These are phyloP conservation scores for Alsophila aescularia DNA, from an alignment of 2,888 invertebrate species.

Conservation along the genomic window DNA sequence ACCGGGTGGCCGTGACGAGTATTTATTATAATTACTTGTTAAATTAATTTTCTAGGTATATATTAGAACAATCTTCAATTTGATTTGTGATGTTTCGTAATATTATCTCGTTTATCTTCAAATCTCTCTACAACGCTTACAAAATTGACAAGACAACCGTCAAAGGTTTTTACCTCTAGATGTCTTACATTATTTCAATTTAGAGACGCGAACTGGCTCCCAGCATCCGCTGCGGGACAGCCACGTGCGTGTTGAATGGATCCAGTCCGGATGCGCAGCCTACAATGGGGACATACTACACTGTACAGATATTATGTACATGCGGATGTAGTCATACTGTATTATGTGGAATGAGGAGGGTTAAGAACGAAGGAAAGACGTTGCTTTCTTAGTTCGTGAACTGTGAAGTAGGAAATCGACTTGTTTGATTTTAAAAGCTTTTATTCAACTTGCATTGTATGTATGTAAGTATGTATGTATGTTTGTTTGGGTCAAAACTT, in stretches of 20 bases:
- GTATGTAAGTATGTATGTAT: background rate
- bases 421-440: background rate
- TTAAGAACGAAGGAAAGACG: constrained; percentile 15
- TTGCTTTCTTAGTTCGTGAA: background rate
- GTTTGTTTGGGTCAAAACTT: too few relatives aligned
- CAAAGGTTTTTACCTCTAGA: background rate
- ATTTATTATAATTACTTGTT: too few relatives aligned
- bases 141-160: background rate
- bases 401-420: background rate
- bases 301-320: constrained; percentile 44
- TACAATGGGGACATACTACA: constrained; percentile 51
- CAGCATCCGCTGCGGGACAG: constrained; percentile 65
- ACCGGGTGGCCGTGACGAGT: too few relatives aligned
- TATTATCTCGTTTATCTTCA: too few relatives aligned
- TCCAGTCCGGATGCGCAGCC: constrained; percentile 67
- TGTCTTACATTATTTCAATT: constrained; percentile 12
- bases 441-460: background rate
- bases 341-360: constrained; percentile 21
- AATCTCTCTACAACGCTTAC: background rate
- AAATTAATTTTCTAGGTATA: too few relatives aligned
- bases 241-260: constrained; percentile 77
- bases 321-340: constrained; percentile 37
- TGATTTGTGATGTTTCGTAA: too few relatives aligned
- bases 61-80: too few relatives aligned
- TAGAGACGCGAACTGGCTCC: constrained; percentile 30